Evolutionary conservation across 2,797 vertebrate species (phyloP).

Genomic region (Sarcophilus harrisii): DNA sequence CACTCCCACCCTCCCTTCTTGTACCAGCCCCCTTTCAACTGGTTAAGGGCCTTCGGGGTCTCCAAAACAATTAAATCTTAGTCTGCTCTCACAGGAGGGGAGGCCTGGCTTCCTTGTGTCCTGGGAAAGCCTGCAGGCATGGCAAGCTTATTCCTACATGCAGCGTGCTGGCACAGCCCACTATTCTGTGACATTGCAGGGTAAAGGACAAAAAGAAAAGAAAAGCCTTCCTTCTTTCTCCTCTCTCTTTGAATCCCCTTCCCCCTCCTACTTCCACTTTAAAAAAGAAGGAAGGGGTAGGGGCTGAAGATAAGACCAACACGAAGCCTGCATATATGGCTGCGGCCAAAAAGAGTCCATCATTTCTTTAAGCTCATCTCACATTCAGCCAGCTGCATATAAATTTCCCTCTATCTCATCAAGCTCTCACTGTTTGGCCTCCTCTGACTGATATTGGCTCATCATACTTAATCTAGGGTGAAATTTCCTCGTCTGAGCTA

Average conservation of each 20-base stretch:
- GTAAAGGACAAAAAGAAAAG: neutral
- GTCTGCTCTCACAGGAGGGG: constrained; percentile 43
- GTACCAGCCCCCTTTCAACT: constrained; percentile 47
- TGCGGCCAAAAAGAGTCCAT: constrained; percentile 81
- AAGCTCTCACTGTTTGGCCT: constrained; percentile 91
- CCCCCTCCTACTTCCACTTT: neutral
- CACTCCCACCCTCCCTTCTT: constrained; percentile 14
- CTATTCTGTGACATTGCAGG: neutral
- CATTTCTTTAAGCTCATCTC: constrained; percentile 93
- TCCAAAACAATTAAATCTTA: constrained; percentile 48
- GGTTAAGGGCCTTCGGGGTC: constrained; percentile 43
- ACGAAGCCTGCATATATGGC: constrained; percentile 53
- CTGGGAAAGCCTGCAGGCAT: constrained; percentile 54
- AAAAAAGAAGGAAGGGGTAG: neutral
- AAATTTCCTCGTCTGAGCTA: constrained; percentile 99
- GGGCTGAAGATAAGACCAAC: constrained; percentile 40
- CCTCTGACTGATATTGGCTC: constrained; percentile 98
- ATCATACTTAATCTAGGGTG: constrained; percentile 99
- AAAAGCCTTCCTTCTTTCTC: constrained; percentile 25
- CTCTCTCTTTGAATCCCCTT: constrained; percentile 10
- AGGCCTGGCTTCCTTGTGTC: constrained; percentile 42
- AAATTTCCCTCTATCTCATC: constrained; percentile 95
- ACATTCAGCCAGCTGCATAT: constrained; percentile 92
- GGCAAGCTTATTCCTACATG: constrained; percentile 51
- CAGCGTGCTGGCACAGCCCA: constrained; percentile 26